A percentile compares a stretch with the other conserved stretches of the same genome.
These are phyloP conservation scores for Tapirus terrestris DNA, from an alignment of 2,113 vertebrate species.

Conservation along the genomic window DNA sequence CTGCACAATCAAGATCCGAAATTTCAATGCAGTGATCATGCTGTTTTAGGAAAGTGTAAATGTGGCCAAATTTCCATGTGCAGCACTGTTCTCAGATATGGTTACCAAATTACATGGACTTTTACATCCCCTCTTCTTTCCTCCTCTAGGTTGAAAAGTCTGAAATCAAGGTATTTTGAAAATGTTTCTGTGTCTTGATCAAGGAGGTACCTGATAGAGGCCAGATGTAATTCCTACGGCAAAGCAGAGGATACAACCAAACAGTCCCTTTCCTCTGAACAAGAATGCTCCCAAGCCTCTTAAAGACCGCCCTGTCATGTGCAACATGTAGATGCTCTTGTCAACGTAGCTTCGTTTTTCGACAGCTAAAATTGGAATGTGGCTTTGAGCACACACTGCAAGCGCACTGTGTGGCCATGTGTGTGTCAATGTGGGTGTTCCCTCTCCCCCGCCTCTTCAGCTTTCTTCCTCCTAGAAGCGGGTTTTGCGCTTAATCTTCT, in stretches of 20 bases:
- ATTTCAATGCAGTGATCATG: background rate
- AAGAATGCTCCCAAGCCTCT: background rate
- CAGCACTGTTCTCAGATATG: conserved; percentile 61
- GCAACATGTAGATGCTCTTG: background rate
- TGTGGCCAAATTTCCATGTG: conserved; percentile 57
- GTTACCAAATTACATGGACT: conserved; percentile 37
- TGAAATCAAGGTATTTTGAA: conserved; percentile 56
- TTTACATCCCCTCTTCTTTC: conserved; percentile 40
- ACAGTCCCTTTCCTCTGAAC: background rate
- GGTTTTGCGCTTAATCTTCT: conserved; percentile 61
- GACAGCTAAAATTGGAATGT: background rate
- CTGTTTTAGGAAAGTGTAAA: conserved; percentile 57
- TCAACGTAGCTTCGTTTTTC: background rate
- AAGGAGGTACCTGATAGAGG: conserved; percentile 30
- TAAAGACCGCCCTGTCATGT: background rate
- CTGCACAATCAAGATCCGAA: conserved; percentile 45
- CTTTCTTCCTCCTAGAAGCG: background rate
- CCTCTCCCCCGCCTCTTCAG: background rate
- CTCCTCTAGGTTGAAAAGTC: conserved; percentile 42
- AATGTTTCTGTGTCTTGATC: conserved; percentile 15
- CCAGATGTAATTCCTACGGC: conserved; percentile 41
- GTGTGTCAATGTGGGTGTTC: background rate
- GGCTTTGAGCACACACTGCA: background rate
- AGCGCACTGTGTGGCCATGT: background rate
- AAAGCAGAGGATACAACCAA: background rate